Percentiles rank a stretch among this genome's conserved stretches.
These are phyloP conservation scores for Cryptus viduatorius DNA, from an alignment of 2,888 invertebrate species.

Conservation along the genomic window DNA sequence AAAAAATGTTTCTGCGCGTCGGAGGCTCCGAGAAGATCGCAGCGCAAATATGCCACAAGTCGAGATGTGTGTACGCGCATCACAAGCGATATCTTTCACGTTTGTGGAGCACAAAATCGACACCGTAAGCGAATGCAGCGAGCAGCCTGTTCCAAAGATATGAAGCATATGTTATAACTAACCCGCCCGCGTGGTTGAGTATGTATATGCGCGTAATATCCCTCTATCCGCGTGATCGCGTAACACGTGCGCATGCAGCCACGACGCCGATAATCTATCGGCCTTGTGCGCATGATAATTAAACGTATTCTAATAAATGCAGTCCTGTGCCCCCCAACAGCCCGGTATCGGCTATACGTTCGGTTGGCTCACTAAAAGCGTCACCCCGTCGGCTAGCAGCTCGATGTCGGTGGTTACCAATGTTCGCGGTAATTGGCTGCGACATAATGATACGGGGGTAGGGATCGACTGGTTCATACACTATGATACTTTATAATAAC, in stretches of 20 bases:
- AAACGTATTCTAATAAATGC: constrained; percentile 70
- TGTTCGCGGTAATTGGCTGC: constrained; percentile 42
- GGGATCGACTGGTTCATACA: neutral
- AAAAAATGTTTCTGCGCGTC: neutral
- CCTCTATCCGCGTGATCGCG: constrained; percentile 24
- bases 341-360: constrained; percentile 4
- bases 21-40: neutral
- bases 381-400: neutral
- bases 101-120: constrained; percentile 21
- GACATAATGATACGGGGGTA: constrained; percentile 37
- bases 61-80: constrained; percentile 1
- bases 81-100: constrained; percentile 8
- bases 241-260: constrained; percentile 56
- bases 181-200: neutral
- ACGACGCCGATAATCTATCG: constrained; percentile 66
- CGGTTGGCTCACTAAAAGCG: constrained; percentile 22
- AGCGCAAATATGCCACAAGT: neutral
- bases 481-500: constrained; percentile 46
- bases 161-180: constrained; percentile 11
- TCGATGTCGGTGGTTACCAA: constrained; percentile 49
- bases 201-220: neutral
- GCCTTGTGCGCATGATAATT: constrained; percentile 69
- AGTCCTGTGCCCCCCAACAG: constrained; percentile 15
- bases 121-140: constrained; percentile 21
- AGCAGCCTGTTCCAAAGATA: constrained; percentile 38